These are phyloP conservation scores for Eupithecia dodoneata DNA, from an alignment of 2,888 invertebrate genomes.

Conservation along the genomic window DNA sequence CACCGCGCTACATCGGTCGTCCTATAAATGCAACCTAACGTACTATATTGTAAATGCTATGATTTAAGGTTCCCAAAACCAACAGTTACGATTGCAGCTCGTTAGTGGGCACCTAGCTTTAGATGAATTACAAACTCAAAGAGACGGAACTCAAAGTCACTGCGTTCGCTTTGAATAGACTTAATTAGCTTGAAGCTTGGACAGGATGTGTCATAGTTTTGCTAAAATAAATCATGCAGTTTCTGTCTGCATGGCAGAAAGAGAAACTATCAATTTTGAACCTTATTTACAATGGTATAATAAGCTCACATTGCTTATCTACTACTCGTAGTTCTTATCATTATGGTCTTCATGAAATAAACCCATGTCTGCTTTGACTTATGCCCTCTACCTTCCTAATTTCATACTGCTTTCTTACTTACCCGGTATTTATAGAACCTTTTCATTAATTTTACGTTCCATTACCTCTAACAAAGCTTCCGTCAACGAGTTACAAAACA, in stretches of 20 bases:
- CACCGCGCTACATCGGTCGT: no score
- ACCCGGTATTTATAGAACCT: neutral
- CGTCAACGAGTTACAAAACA: constrained; percentile 25
- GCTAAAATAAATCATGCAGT: neutral
- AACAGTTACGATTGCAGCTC: neutral
- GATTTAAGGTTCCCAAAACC: neutral
- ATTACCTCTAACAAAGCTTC: constrained; percentile 13
- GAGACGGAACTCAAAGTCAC: constrained; percentile 22
- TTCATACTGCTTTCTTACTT: neutral
- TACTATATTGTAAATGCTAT: neutral
- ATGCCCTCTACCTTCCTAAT: neutral
- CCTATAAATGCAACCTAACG: neutral
- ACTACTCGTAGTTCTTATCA: neutral
- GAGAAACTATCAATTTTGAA: neutral
- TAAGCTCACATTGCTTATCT: neutral
- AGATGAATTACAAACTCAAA: constrained; percentile 27
- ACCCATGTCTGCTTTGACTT: neutral
- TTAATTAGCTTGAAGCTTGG: constrained; percentile 10
- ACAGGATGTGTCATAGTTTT: constrained; percentile 9
- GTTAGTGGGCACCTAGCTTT: neutral
- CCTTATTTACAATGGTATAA: neutral
- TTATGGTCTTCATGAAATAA: neutral
- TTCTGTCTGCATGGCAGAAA: neutral
- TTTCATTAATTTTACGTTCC: neutral
- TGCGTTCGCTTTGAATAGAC: constrained; percentile 8